Percentiles rank a stretch among this genome's conserved stretches.
Evolutionary conservation across 2,888 invertebrate genomes (phyloP).

Genomic region (Junonia oenone): DNA sequence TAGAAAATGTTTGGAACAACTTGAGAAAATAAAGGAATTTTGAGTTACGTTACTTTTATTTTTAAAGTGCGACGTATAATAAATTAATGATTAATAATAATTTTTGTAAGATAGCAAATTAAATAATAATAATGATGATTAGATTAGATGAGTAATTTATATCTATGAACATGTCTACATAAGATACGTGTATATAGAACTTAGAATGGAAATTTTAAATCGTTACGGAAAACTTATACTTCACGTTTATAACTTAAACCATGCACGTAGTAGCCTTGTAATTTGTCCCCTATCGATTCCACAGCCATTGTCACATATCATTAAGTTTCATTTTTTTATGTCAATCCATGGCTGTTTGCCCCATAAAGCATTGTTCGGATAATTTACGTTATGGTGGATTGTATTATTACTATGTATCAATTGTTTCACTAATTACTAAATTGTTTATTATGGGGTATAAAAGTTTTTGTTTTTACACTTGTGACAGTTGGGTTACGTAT

Average conservation of each 20-base stretch:
- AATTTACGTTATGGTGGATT: constrained; percentile 11
- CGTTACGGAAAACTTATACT: neutral
- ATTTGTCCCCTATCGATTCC: constrained; percentile 45
- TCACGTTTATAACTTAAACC: constrained; percentile 23
- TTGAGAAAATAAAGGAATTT: too few species aligned
- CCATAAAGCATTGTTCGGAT: constrained; percentile 11
- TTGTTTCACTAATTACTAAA: neutral
- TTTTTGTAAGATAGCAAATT: too few species aligned
- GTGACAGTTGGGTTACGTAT: too few species aligned
- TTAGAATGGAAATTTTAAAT: neutral
- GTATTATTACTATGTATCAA: neutral
- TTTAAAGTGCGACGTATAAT: too few species aligned
- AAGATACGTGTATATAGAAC: too few species aligned
- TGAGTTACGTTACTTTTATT: too few species aligned
- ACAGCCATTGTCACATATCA: constrained; percentile 45
- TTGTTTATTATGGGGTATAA: neutral
- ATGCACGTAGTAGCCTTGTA: constrained; percentile 37
- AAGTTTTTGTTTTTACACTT: too few species aligned
- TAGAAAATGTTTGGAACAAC: too few species aligned
- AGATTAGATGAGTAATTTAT: too few species aligned
- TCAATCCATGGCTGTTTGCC: constrained; percentile 34
- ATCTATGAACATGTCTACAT: too few species aligned
- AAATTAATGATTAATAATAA: too few species aligned
- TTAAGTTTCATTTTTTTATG: constrained; percentile 48
- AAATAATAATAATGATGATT: too few species aligned